Evolutionary conservation across 2,797 vertebrate genomes (phyloP), one percentile per base, ranked within the genome.

Genomic region (Dermochelys coriacea): DNA sequence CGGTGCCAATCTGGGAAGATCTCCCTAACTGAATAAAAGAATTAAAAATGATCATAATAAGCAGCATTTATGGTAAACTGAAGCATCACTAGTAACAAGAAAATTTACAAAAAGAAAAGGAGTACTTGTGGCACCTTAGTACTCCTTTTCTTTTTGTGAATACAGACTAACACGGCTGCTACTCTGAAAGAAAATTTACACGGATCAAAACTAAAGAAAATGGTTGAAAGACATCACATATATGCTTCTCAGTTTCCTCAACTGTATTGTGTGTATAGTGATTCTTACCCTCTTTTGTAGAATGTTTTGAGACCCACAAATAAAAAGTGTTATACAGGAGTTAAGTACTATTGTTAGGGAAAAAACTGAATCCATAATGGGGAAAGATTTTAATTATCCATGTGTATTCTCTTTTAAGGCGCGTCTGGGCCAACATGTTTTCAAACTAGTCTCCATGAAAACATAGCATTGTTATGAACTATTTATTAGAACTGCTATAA

Each of bases 21-120:
- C 41, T 41, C 78, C 80, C 68, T 19, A 71, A 41, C 19, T 71
- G 37, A 41, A 71, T 23, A 41, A 41, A n/a, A 71, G 5, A 71
- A 71, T 71, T 21, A 23, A 41, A 71, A 37, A 71, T 9, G 34
- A 68, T 68, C 61, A 68, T 23, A 41, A 12, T 2, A 19, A 61
- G 5, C n/a, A 2, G 3, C 0, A 4, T 23, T 71, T 85, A 27
- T 47, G 41, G 80, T 8, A 0, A 0, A 55, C 37, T 37, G 81
- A 54, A 45, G 25, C 31, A 59, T 21, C 6, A 5, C 18, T 19
- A 79, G 45, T 81, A 83, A 68, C 74, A 59, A 59, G 64, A 82
- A 11, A n/a, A 50, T 37, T 45, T 27, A 71, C 2, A 27, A n/a
- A n/a, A n/a, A n/a, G n/a, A n/a, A n/a, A n/a, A n/a, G n/a, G n/a